Percentiles rank a stretch among this genome's conserved stretches.
Conservation (phyloP, 2,888 invertebrate genomes). For the Leptopterna dolabrata region DNA sequence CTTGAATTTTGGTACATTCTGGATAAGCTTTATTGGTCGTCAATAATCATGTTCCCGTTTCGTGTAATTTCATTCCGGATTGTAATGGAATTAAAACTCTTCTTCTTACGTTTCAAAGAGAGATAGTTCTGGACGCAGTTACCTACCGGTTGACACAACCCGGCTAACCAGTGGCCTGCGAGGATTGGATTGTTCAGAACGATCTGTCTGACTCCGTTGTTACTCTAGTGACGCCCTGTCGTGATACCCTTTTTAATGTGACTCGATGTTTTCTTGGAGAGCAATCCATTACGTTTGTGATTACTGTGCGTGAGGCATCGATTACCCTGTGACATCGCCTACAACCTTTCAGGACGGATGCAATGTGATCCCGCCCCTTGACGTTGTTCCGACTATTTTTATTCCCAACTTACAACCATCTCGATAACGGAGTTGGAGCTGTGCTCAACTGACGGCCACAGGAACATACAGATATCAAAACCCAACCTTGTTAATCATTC, state of each 20-base stretch:
- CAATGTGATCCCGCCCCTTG: conserved; percentile 29
- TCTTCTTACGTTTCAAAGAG: too few species aligned
- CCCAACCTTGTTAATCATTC: background rate
- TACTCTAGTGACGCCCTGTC: background rate
- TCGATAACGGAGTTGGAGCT: background rate
- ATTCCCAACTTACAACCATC: background rate
- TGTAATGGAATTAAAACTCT: too few species aligned
- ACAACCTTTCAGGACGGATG: background rate
- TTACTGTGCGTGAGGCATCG: conserved; percentile 34
- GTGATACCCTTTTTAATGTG: conserved; percentile 4
- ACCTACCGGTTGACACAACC: too few species aligned
- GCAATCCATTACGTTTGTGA: conserved; percentile 25
- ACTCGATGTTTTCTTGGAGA: conserved; percentile 22
- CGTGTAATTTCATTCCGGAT: too few species aligned
- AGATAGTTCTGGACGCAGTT: too few species aligned
- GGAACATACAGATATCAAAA: background rate
- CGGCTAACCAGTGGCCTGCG: background rate
- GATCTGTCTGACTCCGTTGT: background rate
- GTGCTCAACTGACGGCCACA: background rate
- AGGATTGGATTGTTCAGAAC: background rate
- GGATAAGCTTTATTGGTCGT: too few species aligned
- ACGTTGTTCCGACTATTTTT: background rate
- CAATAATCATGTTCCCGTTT: too few species aligned
- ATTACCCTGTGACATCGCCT: conserved; percentile 29
- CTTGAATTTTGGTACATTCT: too few species aligned